These are phyloP conservation scores for Microctenopoma steveboyesi DNA, from an alignment of 2,797 vertebrate species.

Conservation along the genomic window DNA sequence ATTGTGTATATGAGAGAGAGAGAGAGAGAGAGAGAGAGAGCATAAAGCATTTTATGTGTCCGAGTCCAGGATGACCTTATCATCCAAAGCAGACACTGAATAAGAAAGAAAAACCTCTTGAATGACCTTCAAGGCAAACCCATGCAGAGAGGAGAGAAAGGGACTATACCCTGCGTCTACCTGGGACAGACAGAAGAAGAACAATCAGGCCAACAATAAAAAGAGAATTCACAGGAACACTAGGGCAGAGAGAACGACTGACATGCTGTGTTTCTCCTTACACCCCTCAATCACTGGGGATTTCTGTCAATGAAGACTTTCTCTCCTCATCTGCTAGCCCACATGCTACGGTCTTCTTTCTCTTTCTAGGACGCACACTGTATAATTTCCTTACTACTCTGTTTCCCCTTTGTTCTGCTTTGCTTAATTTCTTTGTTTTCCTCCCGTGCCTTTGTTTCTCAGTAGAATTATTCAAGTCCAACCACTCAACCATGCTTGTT, in stretches of 20 bases:
- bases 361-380: slow-evolving; percentile 2
- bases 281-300: slow-evolving; percentile 31
- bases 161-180: not conserved
- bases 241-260: no score
- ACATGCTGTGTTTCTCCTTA: slow-evolving; percentile 30
- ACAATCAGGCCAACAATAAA: not conserved
- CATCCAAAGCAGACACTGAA: not conserved
- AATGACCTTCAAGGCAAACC: slow-evolving; percentile 61
- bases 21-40: not conserved
- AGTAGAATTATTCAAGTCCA: slow-evolving; percentile 17
- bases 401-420: slow-evolving; percentile 4
- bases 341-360: slow-evolving; percentile 36
- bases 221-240: not conserved
- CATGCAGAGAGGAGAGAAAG: slow-evolving; percentile 12
- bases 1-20: not conserved
- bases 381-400: slow-evolving; percentile 11
- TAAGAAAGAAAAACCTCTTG: slow-evolving; percentile 3
- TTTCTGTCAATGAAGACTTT: slow-evolving; percentile 53
- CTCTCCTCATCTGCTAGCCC: slow-evolving; percentile 47
- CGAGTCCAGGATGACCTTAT: slow-evolving; percentile 8
- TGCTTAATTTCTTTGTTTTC: slow-evolving; percentile 19
- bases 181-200: not conserved
- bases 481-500: slow-evolving; percentile 8
- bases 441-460: slow-evolving; percentile 4
- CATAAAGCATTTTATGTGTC: not conserved